A percentile compares a stretch with the other conserved stretches of the same genome.
Evolutionary conservation across 1,140 invertebrate genomes (phyloP).

Genomic region (Drosophila lacteicornis): DNA sequence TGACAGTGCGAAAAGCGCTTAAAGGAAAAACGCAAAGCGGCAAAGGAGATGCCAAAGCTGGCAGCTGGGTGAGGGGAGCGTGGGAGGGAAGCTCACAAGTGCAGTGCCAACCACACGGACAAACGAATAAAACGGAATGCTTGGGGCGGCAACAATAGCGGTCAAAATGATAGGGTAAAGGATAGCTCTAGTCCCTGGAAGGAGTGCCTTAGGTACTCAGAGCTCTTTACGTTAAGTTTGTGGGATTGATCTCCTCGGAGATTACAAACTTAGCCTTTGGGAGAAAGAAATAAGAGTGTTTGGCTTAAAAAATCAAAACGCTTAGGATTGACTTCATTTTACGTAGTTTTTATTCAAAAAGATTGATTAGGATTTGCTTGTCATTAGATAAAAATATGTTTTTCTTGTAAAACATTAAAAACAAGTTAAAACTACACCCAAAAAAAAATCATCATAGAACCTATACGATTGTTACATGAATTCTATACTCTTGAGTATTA

Average conservation of each 20-base stretch:
- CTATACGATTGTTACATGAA: too few species aligned
- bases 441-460: too few species aligned
- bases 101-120: slow-evolving; percentile 57
- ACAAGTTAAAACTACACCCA: not conserved
- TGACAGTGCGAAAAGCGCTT: slow-evolving; percentile 49
- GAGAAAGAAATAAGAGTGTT: not conserved
- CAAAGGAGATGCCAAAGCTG: slow-evolving; percentile 8
- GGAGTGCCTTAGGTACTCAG: too few species aligned
- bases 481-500: too few species aligned
- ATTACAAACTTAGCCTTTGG: not conserved
- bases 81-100: slow-evolving; percentile 53
- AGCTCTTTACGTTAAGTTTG: not conserved
- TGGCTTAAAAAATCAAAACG: not conserved
- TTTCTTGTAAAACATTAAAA: not conserved
- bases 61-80: not conserved
- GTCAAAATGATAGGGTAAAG: slow-evolving; percentile 4
- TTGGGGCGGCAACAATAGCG: not conserved
- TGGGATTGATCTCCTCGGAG: not conserved
- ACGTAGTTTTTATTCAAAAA: too few species aligned
- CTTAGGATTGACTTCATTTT: too few species aligned
- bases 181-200: not conserved
- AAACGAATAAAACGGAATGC: slow-evolving; percentile 15
- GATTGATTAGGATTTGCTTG: too few species aligned
- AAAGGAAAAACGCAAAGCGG: slow-evolving; percentile 32
- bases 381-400: too few species aligned